Evolutionary conservation across 2,113 vertebrate genomes (phyloP).

Genomic region (Brevimyrus niger): DNA sequence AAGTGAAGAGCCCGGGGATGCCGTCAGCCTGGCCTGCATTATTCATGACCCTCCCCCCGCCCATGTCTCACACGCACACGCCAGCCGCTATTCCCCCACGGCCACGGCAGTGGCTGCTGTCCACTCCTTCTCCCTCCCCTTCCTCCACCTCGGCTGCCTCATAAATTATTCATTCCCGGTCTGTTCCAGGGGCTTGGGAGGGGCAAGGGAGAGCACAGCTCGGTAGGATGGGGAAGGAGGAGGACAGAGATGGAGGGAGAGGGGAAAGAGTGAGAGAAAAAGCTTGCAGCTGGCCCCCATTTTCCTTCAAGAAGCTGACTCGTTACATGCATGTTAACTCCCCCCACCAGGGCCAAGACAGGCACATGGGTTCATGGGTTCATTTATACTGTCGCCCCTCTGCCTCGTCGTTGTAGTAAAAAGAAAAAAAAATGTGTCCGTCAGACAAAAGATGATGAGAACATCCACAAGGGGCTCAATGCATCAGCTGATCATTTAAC

Average conservation of each 20-base stretch:
- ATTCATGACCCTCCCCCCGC: not conserved
- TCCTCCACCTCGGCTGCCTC: not conserved
- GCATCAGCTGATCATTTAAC: not conserved
- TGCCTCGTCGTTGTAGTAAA: not conserved
- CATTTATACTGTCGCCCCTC: not conserved
- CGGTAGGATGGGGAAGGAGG: not conserved
- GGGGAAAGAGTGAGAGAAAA: not conserved
- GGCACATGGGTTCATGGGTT: not conserved
- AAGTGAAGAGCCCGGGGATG: not conserved
- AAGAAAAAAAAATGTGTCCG: not conserved
- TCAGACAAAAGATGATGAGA: not conserved
- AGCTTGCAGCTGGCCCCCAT: not conserved
- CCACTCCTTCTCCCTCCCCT: not conserved
- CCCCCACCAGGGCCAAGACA: not conserved
- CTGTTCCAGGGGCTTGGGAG: not conserved
- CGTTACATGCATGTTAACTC: not conserved
- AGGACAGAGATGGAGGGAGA: not conserved
- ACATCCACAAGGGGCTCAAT: not conserved
- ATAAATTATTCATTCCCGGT: constrained; percentile 3
- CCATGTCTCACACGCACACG: not conserved
- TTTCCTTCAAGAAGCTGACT: not conserved
- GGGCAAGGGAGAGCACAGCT: not conserved
- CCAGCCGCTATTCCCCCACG: not conserved
- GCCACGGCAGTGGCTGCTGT: not conserved
- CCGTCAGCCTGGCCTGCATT: constrained; percentile 2